Evolutionary conservation across 2,113 vertebrate species (phyloP), one percentile per base, ranked within the genome.

Genomic region (Rhodinocichla rosea): DNA sequence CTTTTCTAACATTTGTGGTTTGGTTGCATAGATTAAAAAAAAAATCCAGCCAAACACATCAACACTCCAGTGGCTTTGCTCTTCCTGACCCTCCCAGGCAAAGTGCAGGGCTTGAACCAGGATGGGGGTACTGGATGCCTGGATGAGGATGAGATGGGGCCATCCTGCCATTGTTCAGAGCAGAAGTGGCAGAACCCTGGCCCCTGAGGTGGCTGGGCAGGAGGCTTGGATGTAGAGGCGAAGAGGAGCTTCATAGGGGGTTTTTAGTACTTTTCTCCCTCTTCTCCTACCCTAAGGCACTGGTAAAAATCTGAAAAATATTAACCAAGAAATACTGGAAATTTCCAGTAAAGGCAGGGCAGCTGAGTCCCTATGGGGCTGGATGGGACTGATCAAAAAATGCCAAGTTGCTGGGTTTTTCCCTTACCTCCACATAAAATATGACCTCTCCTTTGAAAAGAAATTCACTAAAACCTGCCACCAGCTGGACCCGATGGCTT

Each of bases 301-400:
- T 42, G 24, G 6, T 33, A 52, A 55, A 90, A 83, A 21, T 30
- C 28, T 53, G 37, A 23, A 74, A 76, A 65, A 53, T 7, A 10
- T n/a, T 59, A 70, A 44, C 35, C 17, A 70, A 92, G 50, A 67
- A 57, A 50, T 7, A 16, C 30, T 74, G 52, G 39, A 87, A 57
- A 6, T 40, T 85, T 84, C 35, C 69, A 68, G 22, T 22, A 30
- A 75, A 75, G 33, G n/a, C 18, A 24, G 45, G 26, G n/a, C 30
- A 55, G 67, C n/a, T 52, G 32, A 77, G 7, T 16, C 0, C 1
- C 56, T 1, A 0, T 0, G 1, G 39, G 33, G 21, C 28, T 80
- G 30, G 59, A 67, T 53, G 13, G 0, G 0, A 17, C 49, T 20
- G 13, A 35, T 47, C 35, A 40, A 71, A 82, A 89, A 57, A 42